Evolutionary conservation across 2,797 vertebrate species (phyloP).

Genomic region (Sebastiscus albofasciatus): DNA sequence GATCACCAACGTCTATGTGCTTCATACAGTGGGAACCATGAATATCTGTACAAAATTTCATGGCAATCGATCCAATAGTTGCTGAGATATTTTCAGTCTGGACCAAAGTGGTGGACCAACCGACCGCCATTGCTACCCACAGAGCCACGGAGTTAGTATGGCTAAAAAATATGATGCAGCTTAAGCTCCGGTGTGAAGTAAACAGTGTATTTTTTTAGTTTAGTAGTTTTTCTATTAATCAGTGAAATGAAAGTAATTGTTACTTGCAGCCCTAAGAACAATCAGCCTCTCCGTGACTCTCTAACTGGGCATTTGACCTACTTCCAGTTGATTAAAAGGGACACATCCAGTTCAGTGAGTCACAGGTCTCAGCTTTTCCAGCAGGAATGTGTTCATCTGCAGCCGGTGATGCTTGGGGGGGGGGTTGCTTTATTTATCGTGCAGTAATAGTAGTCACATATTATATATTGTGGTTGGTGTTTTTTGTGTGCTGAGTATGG

Average conservation of each 20-base stretch:
- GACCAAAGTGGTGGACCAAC: neutral
- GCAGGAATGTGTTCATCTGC: slow-evolving; percentile 29
- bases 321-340: slow-evolving; percentile 64
- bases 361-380: slow-evolving; percentile 37
- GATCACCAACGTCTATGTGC: neutral
- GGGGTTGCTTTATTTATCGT: neutral
- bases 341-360: slow-evolving; percentile 56
- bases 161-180: neutral
- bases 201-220: neutral
- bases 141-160: neutral
- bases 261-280: slow-evolving; percentile 9
- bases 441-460: neutral
- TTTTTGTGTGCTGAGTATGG: neutral
- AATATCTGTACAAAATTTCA: neutral
- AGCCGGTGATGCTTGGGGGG: neutral
- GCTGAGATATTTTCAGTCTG: neutral
- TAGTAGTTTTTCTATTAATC: neutral
- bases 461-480: neutral
- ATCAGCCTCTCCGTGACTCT: slow-evolving; percentile 6
- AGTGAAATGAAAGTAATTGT: neutral
- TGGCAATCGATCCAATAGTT: neutral
- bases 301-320: slow-evolving; percentile 63
- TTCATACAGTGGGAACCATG: neutral
- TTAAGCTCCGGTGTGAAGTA: neutral
- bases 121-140: rapidly evolving